These are phyloP conservation scores for Tipula lateralis DNA, from an alignment of 2,888 invertebrate genomes.

Conservation along the genomic window DNA sequence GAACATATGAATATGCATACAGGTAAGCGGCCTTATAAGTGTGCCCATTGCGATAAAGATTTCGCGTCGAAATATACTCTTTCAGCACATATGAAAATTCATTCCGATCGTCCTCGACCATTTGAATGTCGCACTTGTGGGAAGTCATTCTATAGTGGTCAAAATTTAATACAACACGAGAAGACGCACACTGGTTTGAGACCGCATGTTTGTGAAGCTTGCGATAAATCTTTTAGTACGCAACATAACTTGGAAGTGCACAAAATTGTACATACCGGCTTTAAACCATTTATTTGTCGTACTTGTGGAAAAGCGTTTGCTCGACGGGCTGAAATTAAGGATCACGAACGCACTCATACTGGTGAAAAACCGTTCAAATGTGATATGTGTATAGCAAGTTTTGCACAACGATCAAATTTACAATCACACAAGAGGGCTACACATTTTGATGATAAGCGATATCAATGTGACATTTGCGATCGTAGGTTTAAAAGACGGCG, in stretches of 20 bases:
- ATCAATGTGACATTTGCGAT: slow-evolving; percentile 65
- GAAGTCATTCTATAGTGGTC: slow-evolving; percentile 71
- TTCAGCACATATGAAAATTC: slow-evolving; percentile 71
- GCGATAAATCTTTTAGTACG: slow-evolving; percentile 68
- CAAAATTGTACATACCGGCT: slow-evolving; percentile 71
- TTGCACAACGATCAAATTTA: slow-evolving; percentile 76
- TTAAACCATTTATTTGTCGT: slow-evolving; percentile 64
- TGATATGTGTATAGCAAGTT: slow-evolving; percentile 70
- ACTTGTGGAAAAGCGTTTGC: slow-evolving; percentile 70
- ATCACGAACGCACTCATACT: slow-evolving; percentile 76
- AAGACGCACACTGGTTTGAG: slow-evolving; percentile 68
- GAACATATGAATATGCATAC: slow-evolving; percentile 70
- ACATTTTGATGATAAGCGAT: slow-evolving; percentile 69
- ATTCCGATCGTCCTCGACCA: slow-evolving; percentile 62
- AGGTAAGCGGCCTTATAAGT: slow-evolving; percentile 63
- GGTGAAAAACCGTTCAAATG: slow-evolving; percentile 75
- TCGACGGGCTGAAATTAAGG: slow-evolving; percentile 69
- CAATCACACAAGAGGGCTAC: slow-evolving; percentile 75
- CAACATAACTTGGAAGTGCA: slow-evolving; percentile 74
- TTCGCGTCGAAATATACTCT: slow-evolving; percentile 76
- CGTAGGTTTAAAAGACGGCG: slow-evolving; percentile 66
- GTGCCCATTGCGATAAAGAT: slow-evolving; percentile 62
- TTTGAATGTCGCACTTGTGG: slow-evolving; percentile 62
- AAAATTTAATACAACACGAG: slow-evolving; percentile 70
- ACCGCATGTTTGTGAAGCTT: slow-evolving; percentile 37